These are phyloP conservation scores for cattle (Bos taurus) DNA, from an alignment of 2,113 vertebrate genomes.

Conservation along the genomic window ARS-UCD2.0 NC_037357.1:103871501-103872000, in stretches of 20 bases:
- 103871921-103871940: background rate
- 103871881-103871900: conserved; percentile 16
- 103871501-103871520: conserved; percentile 22
- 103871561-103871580: conserved; percentile 8
- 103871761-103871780: conserved; percentile 40
- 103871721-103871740: background rate
- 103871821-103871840: background rate
- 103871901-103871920: conserved; percentile 32
- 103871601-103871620: background rate
- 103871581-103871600: background rate
- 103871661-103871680: conserved; percentile 15
- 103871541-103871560: conserved; percentile 19
- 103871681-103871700: background rate
- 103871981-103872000: background rate
- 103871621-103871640: background rate
- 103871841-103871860: background rate
- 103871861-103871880: conserved; percentile 33
- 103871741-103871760: conserved; percentile 10
- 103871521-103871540: conserved; percentile 18
- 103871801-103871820: conserved; percentile 1
- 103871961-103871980: background rate
- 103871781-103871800: conserved; percentile 30
- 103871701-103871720: conserved; percentile 25
- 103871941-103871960: background rate
- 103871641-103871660: conserved; percentile 10